These are phyloP conservation scores for Rhinophrynus dorsalis DNA, from an alignment of 2,797 vertebrate species.

Conservation along the genomic window DNA sequence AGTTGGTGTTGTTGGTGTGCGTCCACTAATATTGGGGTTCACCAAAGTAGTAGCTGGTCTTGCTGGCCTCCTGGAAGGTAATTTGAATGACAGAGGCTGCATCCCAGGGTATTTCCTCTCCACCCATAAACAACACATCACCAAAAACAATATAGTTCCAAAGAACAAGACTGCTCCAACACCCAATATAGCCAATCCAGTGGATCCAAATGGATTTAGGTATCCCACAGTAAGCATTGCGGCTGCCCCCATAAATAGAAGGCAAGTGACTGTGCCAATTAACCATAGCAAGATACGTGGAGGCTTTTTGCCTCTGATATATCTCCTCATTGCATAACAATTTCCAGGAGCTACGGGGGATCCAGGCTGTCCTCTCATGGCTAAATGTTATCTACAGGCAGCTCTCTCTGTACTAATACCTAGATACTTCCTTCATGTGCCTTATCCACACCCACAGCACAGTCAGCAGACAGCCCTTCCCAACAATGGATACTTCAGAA, in stretches of 20 bases:
- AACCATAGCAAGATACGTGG: conserved; percentile 25
- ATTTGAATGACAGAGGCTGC: conserved; percentile 29
- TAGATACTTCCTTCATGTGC: conserved; percentile 30
- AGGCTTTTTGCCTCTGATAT: conserved; percentile 30
- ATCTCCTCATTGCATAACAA: conserved; percentile 7
- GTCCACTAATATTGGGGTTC: conserved; percentile 22
- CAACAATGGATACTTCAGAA: conserved; percentile 4
- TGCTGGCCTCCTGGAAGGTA: conserved; percentile 12
- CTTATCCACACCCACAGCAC: conserved; percentile 14
- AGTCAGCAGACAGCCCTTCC: conserved; percentile 22
- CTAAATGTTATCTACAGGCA: background rate
- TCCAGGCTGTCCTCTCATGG: conserved; percentile 8
- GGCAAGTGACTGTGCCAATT: conserved; percentile 25
- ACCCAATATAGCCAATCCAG: conserved; percentile 34
- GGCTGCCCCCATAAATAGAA: conserved; percentile 23
- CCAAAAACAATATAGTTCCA: conserved; percentile 40
- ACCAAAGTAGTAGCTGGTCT: background rate
- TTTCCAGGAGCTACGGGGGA: conserved; percentile 4
- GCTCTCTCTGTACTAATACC: conserved; percentile 6
- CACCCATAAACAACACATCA: conserved; percentile 30
- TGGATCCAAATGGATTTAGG: conserved; percentile 39
- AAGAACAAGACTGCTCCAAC: conserved; percentile 36
- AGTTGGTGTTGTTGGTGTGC: background rate
- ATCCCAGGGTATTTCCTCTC: conserved; percentile 42
- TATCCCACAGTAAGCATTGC: conserved; percentile 34